These are phyloP conservation scores for Epinephelus moara DNA, from an alignment of 2,113 vertebrate species.

Conservation along the genomic window DNA sequence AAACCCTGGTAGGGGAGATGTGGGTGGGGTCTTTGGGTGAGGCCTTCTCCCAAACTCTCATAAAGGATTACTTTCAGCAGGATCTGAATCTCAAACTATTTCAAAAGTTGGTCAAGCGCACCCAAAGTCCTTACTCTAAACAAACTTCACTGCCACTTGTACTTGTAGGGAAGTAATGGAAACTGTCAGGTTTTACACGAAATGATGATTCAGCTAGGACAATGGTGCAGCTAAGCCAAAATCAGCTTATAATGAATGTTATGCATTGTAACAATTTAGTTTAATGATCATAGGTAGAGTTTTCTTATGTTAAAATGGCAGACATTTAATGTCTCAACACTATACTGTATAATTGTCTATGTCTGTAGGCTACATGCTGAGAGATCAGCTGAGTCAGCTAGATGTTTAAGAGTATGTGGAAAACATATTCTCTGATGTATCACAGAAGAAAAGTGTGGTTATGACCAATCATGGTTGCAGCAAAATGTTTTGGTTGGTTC, in stretches of 20 bases:
- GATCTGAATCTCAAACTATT: conserved; percentile 23
- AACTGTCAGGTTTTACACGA: neutral
- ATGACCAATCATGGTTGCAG: neutral
- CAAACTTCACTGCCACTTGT: neutral
- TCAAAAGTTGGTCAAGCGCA: conserved; percentile 12
- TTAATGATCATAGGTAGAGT: neutral
- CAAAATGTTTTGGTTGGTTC: conserved; percentile 10
- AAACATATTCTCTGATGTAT: conserved; percentile 2
- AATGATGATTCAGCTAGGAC: conserved; percentile 11
- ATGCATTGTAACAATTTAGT: neutral
- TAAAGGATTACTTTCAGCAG: conserved; percentile 47
- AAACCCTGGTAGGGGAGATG: conserved; percentile 47
- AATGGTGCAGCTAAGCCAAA: neutral
- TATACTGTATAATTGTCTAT: neutral
- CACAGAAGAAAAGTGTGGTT: conserved; percentile 40
- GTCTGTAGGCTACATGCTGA: neutral
- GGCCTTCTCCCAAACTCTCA: conserved; percentile 43
- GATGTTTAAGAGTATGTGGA: neutral
- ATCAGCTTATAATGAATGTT: neutral
- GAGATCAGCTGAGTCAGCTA: neutral
- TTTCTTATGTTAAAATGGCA: neutral
- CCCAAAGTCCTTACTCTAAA: conserved; percentile 28
- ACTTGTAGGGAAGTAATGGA: neutral
- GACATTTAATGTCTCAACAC: neutral
- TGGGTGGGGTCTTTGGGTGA: conserved; percentile 57